Base-by-base conservation (phyloP, 37 sponge, comb jelly and placozoan genomes). In the Beroe forskalii region DNA sequence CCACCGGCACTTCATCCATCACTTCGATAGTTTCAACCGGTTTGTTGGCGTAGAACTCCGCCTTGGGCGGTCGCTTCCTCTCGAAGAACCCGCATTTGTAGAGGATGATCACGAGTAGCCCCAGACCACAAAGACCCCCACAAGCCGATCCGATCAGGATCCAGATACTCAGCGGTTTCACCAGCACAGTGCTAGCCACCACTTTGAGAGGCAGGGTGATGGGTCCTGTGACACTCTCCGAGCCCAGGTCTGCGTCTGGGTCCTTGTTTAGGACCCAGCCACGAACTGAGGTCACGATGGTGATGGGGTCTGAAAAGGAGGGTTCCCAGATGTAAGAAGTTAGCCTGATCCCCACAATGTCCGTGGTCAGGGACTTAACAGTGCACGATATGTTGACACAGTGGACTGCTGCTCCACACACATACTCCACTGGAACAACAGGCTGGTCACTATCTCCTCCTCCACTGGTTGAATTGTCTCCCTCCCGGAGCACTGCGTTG, bases 81-180 rank as follows among this genome's bases (percentile, higher is more conserved):
- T 80, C 41, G 48, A 80, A 80, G 86, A 80, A 80, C 6, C 86
- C 86, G 0, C 40, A 3, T 25, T 80, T 80, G 86, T 80, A 43
- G 44, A 80, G 86, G 55, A 80, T 27, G 3, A 80, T 80, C 38
- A 80, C 55, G 3, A 80, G 20, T 9, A 80, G 55, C 2, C 48
- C 23, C 4, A 80, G 86, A 4, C 40, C 37, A 80, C 86, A 80
- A 1, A 80, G 86, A 1, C 86, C 86, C 40, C 86, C 86, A 20
- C 38, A 42, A 4, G 35, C 35, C 25, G 86, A 80, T 19, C 86
- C 86, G 24, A 80, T 25, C 4, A 80, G 28, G 55, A 80, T 43
- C 86, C 86, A 80, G 55, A 80, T 44, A 43, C 86, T 80, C 1
- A 80, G 28, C 3, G 86, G 86, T 42, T 37, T 12, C 20, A 44